Conservation (phyloP, 2,113 vertebrate species). For the Bubalus kerabau region DNA sequence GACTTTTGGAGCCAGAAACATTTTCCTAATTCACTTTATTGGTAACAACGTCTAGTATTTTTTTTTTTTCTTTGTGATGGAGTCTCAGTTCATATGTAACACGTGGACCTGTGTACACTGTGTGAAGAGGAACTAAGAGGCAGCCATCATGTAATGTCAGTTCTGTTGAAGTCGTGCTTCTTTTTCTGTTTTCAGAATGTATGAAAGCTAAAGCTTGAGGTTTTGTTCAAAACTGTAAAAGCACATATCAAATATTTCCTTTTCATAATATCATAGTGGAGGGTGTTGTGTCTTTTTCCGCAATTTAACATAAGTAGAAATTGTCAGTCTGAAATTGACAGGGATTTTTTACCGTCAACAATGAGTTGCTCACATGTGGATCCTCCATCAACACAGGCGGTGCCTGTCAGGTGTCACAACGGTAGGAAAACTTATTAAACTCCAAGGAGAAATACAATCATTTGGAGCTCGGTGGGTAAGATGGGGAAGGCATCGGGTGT, state of each 20-base stretch:
- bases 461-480: constrained; percentile 27
- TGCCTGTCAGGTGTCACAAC: constrained; percentile 77
- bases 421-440: constrained; percentile 63
- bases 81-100: neutral
- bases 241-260: constrained; percentile 77
- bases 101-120: neutral
- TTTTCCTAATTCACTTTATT: constrained; percentile 65
- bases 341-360: constrained; percentile 80
- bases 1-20: constrained; percentile 65
- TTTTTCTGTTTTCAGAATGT: constrained; percentile 60
- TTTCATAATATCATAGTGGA: constrained; percentile 71
- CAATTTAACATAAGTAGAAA: constrained; percentile 77
- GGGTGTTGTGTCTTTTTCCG: constrained; percentile 73
- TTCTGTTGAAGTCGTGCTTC: constrained; percentile 29
- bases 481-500: neutral
- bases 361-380: constrained; percentile 67
- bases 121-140: neutral
- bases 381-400: constrained; percentile 57
- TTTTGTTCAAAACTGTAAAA: constrained; percentile 78
- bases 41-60: constrained; percentile 67
- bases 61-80: neutral
- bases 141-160: neutral
- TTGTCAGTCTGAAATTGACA: constrained; percentile 79
- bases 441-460: constrained; percentile 50
- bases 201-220: constrained; percentile 69